Evolutionary conservation across 2,797 vertebrate genomes (phyloP).

Genomic region (Coreius guichenoti): DNA sequence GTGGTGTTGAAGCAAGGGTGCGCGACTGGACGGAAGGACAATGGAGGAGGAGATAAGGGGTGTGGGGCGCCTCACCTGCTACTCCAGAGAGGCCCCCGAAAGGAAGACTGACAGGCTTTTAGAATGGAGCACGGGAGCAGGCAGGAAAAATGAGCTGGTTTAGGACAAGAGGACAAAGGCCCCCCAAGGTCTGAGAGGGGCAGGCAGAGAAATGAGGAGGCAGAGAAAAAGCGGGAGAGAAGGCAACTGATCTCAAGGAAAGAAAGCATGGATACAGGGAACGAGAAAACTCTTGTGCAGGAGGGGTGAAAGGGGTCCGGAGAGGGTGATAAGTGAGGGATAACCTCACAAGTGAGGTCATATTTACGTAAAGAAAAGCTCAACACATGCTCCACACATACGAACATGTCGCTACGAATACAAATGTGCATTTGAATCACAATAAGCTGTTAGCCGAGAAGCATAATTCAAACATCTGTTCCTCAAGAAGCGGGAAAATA

Average conservation of each 20-base stretch:
- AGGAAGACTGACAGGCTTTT: constrained; percentile 68
- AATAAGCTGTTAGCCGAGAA: constrained; percentile 20
- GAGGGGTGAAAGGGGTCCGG: constrained; percentile 35
- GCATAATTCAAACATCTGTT: constrained; percentile 60
- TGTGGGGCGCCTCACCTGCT: constrained; percentile 64
- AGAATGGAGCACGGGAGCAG: constrained; percentile 58
- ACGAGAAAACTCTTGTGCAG: constrained; percentile 37
- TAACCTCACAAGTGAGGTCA: constrained; percentile 1
- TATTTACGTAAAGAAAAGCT: not conserved
- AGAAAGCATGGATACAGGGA: constrained; percentile 43
- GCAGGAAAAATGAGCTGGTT: constrained; percentile 65
- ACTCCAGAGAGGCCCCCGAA: constrained; percentile 64
- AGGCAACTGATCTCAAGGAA: constrained; percentile 41
- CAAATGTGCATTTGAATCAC: constrained; percentile 35
- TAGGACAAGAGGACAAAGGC: constrained; percentile 66
- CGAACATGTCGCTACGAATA: not conserved
- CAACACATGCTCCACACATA: not conserved
- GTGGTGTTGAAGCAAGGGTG: constrained; percentile 47
- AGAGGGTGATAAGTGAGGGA: constrained; percentile 32
- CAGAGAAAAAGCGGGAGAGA: constrained; percentile 37
- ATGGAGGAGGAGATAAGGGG: constrained; percentile 59
- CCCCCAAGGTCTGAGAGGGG: constrained; percentile 62
- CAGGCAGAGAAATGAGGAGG: constrained; percentile 38
- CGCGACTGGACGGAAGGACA: constrained; percentile 61
- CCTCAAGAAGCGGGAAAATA: constrained; percentile 52